Conservation (phyloP, 2,888 invertebrate species). For the Lacanobia oleracea region DNA sequence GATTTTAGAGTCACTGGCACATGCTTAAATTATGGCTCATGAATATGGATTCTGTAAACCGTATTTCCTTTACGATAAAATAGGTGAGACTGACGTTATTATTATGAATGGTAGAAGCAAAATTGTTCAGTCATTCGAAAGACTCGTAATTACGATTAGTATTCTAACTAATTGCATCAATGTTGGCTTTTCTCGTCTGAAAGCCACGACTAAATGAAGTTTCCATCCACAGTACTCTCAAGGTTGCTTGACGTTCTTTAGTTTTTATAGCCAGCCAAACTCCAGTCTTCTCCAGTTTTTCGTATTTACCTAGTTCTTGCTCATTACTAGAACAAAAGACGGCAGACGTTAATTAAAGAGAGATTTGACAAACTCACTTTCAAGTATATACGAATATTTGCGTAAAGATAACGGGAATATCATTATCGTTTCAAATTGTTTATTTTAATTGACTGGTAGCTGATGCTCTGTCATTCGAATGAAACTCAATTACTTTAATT, state of each 20-base stretch:
- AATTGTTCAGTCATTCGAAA: slow-evolving; percentile 27
- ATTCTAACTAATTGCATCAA: slow-evolving; percentile 52
- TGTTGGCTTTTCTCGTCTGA: slow-evolving; percentile 23
- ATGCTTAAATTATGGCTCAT: slow-evolving; percentile 40
- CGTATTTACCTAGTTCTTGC: slow-evolving; percentile 51
- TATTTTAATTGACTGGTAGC: background rate
- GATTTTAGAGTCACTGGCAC: slow-evolving; percentile 44
- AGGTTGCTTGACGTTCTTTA: slow-evolving; percentile 29
- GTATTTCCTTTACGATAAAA: slow-evolving; percentile 24
- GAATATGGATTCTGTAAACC: slow-evolving; percentile 39
- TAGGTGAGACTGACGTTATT: slow-evolving; percentile 11
- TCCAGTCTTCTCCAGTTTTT: slow-evolving; percentile 16
- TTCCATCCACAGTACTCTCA: slow-evolving; percentile 12
- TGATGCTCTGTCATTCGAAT: background rate
- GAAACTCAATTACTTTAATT: background rate
- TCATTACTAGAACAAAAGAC: slow-evolving; percentile 55
- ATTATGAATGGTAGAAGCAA: slow-evolving; percentile 12
- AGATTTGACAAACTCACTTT: slow-evolving; percentile 22
- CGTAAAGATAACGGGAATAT: background rate
- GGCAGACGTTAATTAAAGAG: slow-evolving; percentile 43
- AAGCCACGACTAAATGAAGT: slow-evolving; percentile 31
- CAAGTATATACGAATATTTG: slow-evolving; percentile 5
- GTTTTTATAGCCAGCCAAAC: slow-evolving; percentile 36
- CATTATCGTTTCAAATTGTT: background rate
- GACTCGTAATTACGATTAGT: slow-evolving; percentile 29